Evolutionary conservation across 1,140 invertebrate species (phyloP).

Genomic region (Medauroidea extradentata): DNA sequence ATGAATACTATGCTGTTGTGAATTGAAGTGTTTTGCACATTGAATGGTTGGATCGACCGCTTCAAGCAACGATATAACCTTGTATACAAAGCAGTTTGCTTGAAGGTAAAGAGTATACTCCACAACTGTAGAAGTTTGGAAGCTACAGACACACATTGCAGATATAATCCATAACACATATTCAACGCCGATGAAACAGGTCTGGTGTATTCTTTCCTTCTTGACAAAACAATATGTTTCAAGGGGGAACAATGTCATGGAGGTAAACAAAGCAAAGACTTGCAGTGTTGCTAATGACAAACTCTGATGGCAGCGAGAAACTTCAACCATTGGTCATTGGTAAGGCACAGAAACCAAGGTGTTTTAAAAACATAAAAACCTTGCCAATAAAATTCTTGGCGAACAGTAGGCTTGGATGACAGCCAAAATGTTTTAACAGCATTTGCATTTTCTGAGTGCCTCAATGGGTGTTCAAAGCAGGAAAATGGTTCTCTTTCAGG

Average conservation of each 20-base stretch:
- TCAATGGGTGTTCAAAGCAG: slow-evolving; percentile 24
- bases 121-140: neutral
- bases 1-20: neutral
- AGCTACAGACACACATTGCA: neutral
- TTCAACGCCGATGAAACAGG: slow-evolving; percentile 47
- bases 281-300: slow-evolving; percentile 39
- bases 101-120: neutral
- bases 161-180: slow-evolving; percentile 37
- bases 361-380: slow-evolving; percentile 37
- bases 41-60: neutral
- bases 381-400: slow-evolving; percentile 39
- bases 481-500: slow-evolving; percentile 22
- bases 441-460: slow-evolving; percentile 40
- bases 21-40: neutral
- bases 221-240: slow-evolving; percentile 26
- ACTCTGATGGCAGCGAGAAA: slow-evolving; percentile 42
- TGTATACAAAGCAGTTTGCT: neutral
- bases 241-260: slow-evolving; percentile 38
- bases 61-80: neutral
- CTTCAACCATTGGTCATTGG: slow-evolving; percentile 37
- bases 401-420: slow-evolving; percentile 34
- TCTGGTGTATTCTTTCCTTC: slow-evolving; percentile 42
- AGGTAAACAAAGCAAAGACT: slow-evolving; percentile 43
- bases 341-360: slow-evolving; percentile 33
- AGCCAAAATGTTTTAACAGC: slow-evolving; percentile 19